phyloP scores from a whole-genome alignment of 1,140 invertebrate genomes.

The Physella acuta region DNA sequence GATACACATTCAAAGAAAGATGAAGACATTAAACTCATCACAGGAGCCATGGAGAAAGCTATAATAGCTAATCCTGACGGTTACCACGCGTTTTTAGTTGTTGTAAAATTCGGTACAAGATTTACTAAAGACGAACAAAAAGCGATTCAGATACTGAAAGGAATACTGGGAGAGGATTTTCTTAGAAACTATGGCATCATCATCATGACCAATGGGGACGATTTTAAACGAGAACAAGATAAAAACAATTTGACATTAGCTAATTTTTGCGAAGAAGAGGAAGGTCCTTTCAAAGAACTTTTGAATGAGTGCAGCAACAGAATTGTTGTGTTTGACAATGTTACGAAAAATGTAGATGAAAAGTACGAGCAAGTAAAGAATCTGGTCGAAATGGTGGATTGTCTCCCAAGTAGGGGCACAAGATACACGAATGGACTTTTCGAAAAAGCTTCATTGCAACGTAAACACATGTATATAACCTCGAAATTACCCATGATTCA shows the following conservation, averaged over 20 bases:
- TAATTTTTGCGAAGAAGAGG: neutral
- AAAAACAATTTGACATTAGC: neutral
- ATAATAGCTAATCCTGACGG: neutral
- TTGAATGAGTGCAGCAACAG: neutral
- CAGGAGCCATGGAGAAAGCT: neutral
- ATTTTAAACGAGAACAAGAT: neutral
- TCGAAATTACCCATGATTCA: too few species aligned
- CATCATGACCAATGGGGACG: neutral
- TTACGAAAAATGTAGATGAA: neutral
- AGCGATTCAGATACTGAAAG: neutral
- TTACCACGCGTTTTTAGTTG: neutral
- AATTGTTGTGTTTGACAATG: neutral
- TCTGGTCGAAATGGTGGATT: neutral
- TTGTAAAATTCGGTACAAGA: neutral
- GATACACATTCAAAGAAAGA: neutral
- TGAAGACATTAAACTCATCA: neutral
- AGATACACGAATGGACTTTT: neutral
- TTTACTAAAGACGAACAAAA: neutral
- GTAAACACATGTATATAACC: too few species aligned
- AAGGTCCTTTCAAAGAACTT: neutral
- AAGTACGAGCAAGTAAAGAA: neutral
- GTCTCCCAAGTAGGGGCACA: neutral
- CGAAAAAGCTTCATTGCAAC: neutral
- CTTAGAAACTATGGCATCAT: neutral
- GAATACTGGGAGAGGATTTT: neutral